Evolutionary conservation across 2,113 vertebrate genomes (phyloP).

Genomic region (Hiodon alosoides): DNA sequence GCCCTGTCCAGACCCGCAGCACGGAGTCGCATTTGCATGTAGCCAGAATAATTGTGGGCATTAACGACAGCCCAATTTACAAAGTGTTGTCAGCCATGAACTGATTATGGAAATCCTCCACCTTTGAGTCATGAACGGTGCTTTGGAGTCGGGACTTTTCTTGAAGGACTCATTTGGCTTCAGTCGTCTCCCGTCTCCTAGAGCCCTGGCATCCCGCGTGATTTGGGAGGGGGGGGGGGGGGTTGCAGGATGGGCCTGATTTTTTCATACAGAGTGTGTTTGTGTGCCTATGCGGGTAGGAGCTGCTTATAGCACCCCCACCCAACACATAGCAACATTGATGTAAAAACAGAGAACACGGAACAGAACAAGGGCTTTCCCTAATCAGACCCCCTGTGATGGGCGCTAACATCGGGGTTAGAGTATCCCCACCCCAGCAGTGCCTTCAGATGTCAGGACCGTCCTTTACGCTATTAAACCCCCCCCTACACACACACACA

Average conservation of each 20-base stretch:
- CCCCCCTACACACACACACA: slow-evolving; percentile 25
- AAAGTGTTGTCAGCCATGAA: slow-evolving; percentile 53
- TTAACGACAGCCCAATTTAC: slow-evolving; percentile 55
- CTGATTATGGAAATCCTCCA: slow-evolving; percentile 59
- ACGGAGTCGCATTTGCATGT: slow-evolving; percentile 49
- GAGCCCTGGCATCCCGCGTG: slow-evolving; percentile 32
- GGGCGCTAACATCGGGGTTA: slow-evolving; percentile 55
- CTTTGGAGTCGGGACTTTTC: slow-evolving; percentile 43
- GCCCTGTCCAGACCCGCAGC: slow-evolving; percentile 13
- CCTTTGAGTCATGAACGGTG: slow-evolving; percentile 37
- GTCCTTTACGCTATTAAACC: slow-evolving; percentile 26
- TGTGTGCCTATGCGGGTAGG: not conserved
- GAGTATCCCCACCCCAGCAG: slow-evolving; percentile 38
- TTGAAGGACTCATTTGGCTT: slow-evolving; percentile 46
- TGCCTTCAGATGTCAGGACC: slow-evolving; percentile 41
- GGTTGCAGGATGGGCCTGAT: slow-evolving; percentile 19
- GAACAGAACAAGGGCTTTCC: slow-evolving; percentile 54
- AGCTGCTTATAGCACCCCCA: not conserved
- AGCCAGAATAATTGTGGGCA: slow-evolving; percentile 54
- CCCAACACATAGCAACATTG: slow-evolving; percentile 41
- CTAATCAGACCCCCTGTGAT: slow-evolving; percentile 42
- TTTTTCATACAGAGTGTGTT: not conserved
- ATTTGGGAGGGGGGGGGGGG: slow-evolving; percentile 32
- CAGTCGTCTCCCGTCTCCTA: slow-evolving; percentile 35
- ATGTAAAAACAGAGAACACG: slow-evolving; percentile 45